phyloP scores from a whole-genome alignment of 2,888 invertebrate genomes.

The Spodoptera littoralis region DNA sequence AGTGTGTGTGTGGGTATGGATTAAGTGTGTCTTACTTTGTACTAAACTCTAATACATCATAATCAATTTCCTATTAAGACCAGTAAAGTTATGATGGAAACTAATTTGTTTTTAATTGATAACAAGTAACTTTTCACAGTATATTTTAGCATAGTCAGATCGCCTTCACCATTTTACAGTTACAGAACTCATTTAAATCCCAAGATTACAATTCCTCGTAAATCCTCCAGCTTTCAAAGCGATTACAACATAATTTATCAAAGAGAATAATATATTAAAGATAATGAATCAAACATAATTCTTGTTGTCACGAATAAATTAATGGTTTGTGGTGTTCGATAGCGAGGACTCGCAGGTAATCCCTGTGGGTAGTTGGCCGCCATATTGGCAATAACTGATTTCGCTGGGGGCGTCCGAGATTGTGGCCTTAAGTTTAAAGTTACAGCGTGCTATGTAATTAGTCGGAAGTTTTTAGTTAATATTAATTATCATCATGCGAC shows the following conservation, averaged over 20 bases:
- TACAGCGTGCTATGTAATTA: constrained; percentile 7
- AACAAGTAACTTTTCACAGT: too few species aligned
- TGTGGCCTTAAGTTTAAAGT: constrained; percentile 22
- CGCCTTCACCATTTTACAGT: too few species aligned
- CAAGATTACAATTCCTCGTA: too few species aligned
- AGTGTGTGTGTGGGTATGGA: too few species aligned
- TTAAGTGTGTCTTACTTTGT: too few species aligned
- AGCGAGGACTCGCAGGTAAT: constrained; percentile 48
- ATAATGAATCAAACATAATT: constrained; percentile 23
- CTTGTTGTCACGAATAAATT: constrained; percentile 23
- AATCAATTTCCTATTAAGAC: too few species aligned
- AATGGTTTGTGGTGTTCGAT: constrained; percentile 26
- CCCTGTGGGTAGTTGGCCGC: constrained; percentile 49
- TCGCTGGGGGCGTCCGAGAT: constrained; percentile 48
- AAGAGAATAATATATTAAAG: neutral
- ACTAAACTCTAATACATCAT: too few species aligned
- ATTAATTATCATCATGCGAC: too few species aligned
- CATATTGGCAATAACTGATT: constrained; percentile 66
- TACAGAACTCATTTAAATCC: too few species aligned
- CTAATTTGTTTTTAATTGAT: too few species aligned
- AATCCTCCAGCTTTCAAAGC: neutral
- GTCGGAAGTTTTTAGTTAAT: neutral
- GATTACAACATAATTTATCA: neutral
- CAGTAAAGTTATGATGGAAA: too few species aligned
- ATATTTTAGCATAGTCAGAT: too few species aligned